These are phyloP conservation scores for Melanotaenia duboulayi DNA, from an alignment of 2,113 vertebrate genomes.

Conservation along the genomic window DNA sequence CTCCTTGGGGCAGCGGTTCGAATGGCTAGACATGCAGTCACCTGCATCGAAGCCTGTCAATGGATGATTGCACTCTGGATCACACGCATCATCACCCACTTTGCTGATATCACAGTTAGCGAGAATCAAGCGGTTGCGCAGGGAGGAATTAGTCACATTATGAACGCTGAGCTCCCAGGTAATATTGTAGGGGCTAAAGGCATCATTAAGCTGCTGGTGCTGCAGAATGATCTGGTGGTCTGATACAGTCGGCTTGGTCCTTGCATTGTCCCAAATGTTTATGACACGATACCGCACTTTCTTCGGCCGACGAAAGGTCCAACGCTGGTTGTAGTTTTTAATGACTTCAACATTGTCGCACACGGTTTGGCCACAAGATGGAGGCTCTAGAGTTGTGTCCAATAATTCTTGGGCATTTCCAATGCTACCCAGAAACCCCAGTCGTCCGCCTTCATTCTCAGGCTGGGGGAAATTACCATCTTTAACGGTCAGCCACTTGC, in stretches of 20 bases:
- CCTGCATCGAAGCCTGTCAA: constrained; percentile 93
- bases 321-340: constrained; percentile 91
- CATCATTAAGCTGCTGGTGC: constrained; percentile 92
- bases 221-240: constrained; percentile 94
- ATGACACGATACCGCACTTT: constrained; percentile 93
- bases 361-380: constrained; percentile 93
- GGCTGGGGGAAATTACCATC: constrained; percentile 88
- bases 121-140: constrained; percentile 91
- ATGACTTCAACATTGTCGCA: constrained; percentile 94
- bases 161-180: constrained; percentile 95
- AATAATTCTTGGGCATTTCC: constrained; percentile 81
- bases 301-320: constrained; percentile 89
- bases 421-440: constrained; percentile 62
- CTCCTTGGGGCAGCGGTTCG: constrained; percentile 81
- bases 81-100: constrained; percentile 91
- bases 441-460: constrained; percentile 83
- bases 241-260: constrained; percentile 89
- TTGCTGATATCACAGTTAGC: constrained; percentile 98
- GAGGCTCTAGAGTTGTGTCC: constrained; percentile 90
- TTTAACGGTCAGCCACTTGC: constrained; percentile 92
- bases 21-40: constrained; percentile 86
- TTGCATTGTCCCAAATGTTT: constrained; percentile 88
- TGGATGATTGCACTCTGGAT: constrained; percentile 95
- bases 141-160: constrained; percentile 91
- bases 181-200: constrained; percentile 94